Base-by-base conservation (phyloP, 2,797 vertebrate species). In the Sebastolobus altivelis region DNA sequence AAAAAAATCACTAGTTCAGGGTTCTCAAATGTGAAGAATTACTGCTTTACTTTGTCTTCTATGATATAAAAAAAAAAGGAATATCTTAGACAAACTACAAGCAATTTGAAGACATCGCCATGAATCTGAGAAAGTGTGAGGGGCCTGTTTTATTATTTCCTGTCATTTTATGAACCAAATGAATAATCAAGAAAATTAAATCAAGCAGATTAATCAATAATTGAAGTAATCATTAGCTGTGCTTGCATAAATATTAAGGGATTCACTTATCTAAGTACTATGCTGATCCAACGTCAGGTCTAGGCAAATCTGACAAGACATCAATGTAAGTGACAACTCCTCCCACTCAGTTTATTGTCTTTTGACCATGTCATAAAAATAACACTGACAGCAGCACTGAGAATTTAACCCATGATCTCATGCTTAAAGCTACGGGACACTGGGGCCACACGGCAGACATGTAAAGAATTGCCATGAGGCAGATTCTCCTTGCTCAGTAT, bases 381-480 rank as follows among this genome's bases (percentile, higher is more conserved):
- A 85, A 87, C 83, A 83, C 54, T 59, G 79, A 83, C 73, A 83
- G 72, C 67, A 65, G 56, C 66, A 73, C 77, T 37, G 77, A 76
- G 77, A 86, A 81, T 80, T 40, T 72, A 74, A 77, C 77, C 77
- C 22, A 18, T 86, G 80, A 87, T 86, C 80, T 90, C 43, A 70
- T 22, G 70, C 83, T 83, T 66, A 65, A 81, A 85, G 85, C 69
- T 56, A 75, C 27, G 52, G 66, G 82, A 87, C 82, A 80, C 65
- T 31, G 1, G 61, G 73, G 86, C 75, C 86, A 79, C 74, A 56
- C 54, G 66, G 80, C 79, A 81, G 87, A 93, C 89, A 90, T 88
- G 88, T 83, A 35, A 83, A 90, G 86, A 88, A 92, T 93, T 78
- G 89, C 86, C 80, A 84, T 84, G 77, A 87, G 92, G 85, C 81